Conservation (phyloP, 2,888 invertebrate genomes). For the Eristalis arbustorum region DNA sequence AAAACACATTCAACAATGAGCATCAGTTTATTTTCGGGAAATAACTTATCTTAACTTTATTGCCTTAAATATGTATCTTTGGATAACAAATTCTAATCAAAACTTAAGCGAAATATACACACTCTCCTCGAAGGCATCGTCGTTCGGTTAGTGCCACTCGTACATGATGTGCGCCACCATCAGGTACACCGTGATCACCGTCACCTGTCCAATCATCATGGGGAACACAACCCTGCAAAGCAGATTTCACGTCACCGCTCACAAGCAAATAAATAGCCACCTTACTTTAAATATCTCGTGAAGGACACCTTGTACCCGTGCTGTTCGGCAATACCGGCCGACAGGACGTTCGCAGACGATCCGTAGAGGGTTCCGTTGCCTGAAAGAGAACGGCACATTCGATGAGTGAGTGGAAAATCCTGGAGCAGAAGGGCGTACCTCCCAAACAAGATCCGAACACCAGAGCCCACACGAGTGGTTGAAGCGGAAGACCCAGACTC, state of each 20-base stretch:
- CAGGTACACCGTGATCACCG: conserved; percentile 86
- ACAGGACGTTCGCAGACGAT: conserved; percentile 94
- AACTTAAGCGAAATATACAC: conserved; percentile 26
- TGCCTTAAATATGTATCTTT: conserved; percentile 33
- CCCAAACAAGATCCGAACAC: conserved; percentile 94
- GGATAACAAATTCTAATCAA: conserved; percentile 24
- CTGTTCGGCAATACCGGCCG: conserved; percentile 94
- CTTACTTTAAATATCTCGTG: conserved; percentile 89
- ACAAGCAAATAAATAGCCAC: neutral
- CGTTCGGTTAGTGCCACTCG: conserved; percentile 74
- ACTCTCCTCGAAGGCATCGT: conserved; percentile 17
- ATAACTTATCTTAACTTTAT: conserved; percentile 41
- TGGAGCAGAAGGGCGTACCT: conserved; percentile 80
- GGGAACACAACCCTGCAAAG: conserved; percentile 89
- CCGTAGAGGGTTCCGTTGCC: conserved; percentile 95
- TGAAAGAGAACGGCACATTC: conserved; percentile 74
- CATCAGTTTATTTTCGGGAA: neutral
- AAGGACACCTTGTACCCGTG: conserved; percentile 94
- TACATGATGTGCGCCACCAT: conserved; percentile 86
- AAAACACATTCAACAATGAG: neutral
- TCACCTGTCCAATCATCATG: conserved; percentile 87
- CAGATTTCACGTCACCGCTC: conserved; percentile 35
- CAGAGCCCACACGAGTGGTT: conserved; percentile 92
- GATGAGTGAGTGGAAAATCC: neutral
- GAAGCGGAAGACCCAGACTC: conserved; percentile 86